These are phyloP conservation scores for Lampropteryx suffumata DNA, from an alignment of 2,888 invertebrate genomes.

Conservation along the genomic window DNA sequence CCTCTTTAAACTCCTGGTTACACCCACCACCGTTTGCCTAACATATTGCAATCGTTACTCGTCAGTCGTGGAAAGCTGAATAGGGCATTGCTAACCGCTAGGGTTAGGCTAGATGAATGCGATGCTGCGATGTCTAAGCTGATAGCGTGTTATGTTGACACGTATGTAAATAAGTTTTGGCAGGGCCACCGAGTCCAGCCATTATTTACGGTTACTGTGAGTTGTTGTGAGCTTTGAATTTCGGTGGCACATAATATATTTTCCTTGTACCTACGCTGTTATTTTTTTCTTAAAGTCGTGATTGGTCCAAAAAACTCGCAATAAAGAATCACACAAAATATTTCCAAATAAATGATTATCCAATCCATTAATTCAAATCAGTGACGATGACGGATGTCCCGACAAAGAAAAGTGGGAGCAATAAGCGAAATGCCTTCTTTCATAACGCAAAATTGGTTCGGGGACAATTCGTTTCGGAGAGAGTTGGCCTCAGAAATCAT, in stretches of 20 bases:
- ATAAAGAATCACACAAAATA: background rate
- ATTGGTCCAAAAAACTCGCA: constrained; percentile 4
- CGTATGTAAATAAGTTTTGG: constrained; percentile 46
- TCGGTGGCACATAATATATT: too few species aligned
- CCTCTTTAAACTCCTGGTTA: background rate
- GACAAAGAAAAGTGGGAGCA: constrained; percentile 69
- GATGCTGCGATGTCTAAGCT: constrained; percentile 53
- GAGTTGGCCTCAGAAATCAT: constrained; percentile 48
- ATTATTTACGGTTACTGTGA: constrained; percentile 14
- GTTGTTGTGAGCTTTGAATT: background rate
- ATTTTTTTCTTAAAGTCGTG: background rate
- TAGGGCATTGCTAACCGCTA: constrained; percentile 61
- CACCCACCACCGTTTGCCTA: constrained; percentile 42
- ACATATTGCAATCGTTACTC: constrained; percentile 60
- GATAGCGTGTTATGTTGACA: constrained; percentile 60
- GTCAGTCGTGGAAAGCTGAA: constrained; percentile 52
- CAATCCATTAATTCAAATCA: constrained; percentile 54
- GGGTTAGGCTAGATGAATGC: constrained; percentile 73
- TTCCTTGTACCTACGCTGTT: too few species aligned
- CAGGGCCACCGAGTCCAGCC: constrained; percentile 8
- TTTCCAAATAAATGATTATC: constrained; percentile 41
- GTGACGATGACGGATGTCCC: constrained; percentile 63
- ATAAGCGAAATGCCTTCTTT: constrained; percentile 76
- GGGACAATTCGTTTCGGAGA: constrained; percentile 62
- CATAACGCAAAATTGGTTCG: constrained; percentile 74